Conservation (phyloP, 2,888 invertebrate genomes). For the Parnassius smintheus region DNA sequence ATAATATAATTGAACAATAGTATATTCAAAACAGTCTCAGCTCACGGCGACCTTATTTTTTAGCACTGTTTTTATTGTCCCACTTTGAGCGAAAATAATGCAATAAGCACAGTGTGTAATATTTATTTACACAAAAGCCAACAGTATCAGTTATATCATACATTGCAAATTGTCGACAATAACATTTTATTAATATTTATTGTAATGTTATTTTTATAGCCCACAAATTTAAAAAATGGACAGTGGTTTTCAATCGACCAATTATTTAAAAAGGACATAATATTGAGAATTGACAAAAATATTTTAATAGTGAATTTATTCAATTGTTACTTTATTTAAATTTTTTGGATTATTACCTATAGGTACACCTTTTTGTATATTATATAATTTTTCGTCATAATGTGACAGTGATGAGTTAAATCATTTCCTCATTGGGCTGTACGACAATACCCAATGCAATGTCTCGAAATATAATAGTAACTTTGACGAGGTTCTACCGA, state of each 20-base stretch:
- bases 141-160: conserved; percentile 15
- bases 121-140: conserved; percentile 27
- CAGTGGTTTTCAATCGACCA: neutral
- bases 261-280: neutral
- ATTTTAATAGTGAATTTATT: neutral
- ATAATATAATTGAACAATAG: neutral
- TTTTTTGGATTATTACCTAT: neutral
- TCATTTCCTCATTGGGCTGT: too few relatives aligned
- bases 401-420: too few relatives aligned
- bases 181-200: conserved; percentile 1
- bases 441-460: too few relatives aligned
- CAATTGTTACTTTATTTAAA: neutral
- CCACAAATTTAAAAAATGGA: neutral
- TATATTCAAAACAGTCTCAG: conserved; percentile 28
- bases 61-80: conserved; percentile 21
- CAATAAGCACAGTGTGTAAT: conserved; percentile 22
- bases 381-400: too few relatives aligned
- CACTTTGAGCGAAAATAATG: conserved; percentile 22
- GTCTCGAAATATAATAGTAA: too few relatives aligned
- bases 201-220: conserved; percentile 1
- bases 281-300: too few relatives aligned
- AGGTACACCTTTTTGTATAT: neutral
- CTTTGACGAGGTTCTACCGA: too few relatives aligned
- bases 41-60: conserved; percentile 24
- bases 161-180: conserved; percentile 1